Base-by-base conservation (phyloP, 2,797 vertebrate genomes). In the Pangasius djambal region DNA sequence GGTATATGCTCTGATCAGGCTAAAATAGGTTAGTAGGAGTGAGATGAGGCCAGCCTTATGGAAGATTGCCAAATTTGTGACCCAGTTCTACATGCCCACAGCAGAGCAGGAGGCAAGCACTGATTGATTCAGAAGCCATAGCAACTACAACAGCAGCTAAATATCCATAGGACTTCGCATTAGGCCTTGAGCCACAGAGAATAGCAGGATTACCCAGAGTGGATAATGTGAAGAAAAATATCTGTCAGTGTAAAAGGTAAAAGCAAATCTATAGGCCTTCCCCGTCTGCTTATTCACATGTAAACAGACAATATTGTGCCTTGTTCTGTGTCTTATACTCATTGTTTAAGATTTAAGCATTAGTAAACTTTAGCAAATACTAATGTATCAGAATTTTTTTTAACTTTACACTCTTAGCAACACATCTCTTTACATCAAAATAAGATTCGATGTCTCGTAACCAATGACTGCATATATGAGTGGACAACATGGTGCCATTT, bases 71-170 rank as follows among this genome's bases (percentile, higher is more conserved):
- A 89, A 75, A 72, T 78, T 59, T 67, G 55, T 91, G 92, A 90
- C 92, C 92, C 63, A 89, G 84, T 90, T 92, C 74, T 78, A 74
- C 55, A 22, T 83, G 67, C 74, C 83, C 78, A 69, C 12, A 63
- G 85, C 83, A 65, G 0, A 81, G 48, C 69, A 88, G 61, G 67
- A 88, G 9, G 34, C 55, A 79, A 74, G 22, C 67, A 28, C 37
- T 48, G 88, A 90, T 83, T 12, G 83, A 89, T 89, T 67, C n/a
- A 40, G 48, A 59, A 65, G 63, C 67, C 88, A 50, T 86, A 37
- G 65, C 75, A 86, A 75, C 88, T 79, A 31, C 25, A 48, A 63
- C 69, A 77, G 59, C 74, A n/a, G 37, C 50, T 55, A 86, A 89
- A 86, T 79, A 37, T 81, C 48, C 48, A 55, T 3, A 55, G 61